Conservation (phyloP, 2,888 invertebrate species). For the Gortyna flavago region DNA sequence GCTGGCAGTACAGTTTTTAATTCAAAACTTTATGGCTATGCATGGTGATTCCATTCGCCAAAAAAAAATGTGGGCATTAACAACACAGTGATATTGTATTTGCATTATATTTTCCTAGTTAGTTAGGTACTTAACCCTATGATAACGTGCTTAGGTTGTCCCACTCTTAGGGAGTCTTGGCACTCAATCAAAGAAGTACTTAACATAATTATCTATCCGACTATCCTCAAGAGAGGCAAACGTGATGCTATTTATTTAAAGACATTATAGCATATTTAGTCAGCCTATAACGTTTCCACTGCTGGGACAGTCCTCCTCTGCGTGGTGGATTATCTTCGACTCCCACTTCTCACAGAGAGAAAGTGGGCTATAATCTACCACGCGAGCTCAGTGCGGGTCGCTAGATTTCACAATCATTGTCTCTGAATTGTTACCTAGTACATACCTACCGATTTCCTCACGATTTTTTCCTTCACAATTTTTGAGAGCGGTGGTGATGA, state of each 20-base stretch:
- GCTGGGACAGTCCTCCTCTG: neutral
- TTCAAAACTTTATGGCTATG: neutral
- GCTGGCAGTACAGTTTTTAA: neutral
- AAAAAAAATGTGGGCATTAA: neutral
- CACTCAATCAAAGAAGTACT: neutral
- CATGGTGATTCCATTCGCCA: neutral
- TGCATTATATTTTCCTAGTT: neutral
- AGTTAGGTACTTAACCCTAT: neutral
- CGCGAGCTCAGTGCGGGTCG: neutral
- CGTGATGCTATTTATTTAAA: neutral
- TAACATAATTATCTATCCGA: neutral
- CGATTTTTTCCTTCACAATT: neutral
- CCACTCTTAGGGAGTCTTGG: no score
- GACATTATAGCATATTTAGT: neutral
- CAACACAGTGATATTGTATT: neutral
- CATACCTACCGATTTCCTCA: neutral
- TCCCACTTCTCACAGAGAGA: neutral
- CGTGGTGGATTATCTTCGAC: neutral
- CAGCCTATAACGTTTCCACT: neutral
- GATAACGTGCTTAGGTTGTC: neutral
- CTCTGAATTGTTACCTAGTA: neutral
- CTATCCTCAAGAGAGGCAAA: neutral
- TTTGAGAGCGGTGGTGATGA: neutral
- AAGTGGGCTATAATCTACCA: neutral
- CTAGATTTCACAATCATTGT: neutral